phyloP scores from a whole-genome alignment of 2,797 vertebrate species.

The Lacerta bilineata region DNA sequence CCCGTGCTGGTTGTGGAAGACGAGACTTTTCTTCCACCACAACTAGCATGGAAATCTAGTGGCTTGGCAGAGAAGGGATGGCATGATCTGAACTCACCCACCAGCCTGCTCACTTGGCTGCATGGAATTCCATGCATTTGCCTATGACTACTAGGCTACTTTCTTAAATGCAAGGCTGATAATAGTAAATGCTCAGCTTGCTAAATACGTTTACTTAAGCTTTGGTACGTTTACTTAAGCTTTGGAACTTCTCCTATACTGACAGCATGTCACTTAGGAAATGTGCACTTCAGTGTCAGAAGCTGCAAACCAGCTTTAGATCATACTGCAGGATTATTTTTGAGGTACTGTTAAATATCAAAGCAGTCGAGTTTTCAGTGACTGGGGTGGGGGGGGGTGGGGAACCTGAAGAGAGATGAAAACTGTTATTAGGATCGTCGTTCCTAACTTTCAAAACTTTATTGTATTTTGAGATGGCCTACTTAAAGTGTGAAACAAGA shows the following conservation, averaged over 20 bases:
- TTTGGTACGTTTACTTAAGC: neutral
- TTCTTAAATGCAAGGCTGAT: neutral
- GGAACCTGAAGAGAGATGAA: neutral
- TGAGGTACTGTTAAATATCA: conserved; percentile 20
- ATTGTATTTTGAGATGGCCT: neutral
- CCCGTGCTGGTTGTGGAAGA: too few relatives aligned
- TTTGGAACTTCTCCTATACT: conserved; percentile 25
- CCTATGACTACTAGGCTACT: neutral
- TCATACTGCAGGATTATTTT: conserved; percentile 4
- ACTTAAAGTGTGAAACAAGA: conserved; percentile 31
- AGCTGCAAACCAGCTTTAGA: conserved; percentile 25
- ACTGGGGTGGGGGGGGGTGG: too few relatives aligned
- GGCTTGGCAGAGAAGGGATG: neutral
- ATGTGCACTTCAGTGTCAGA: conserved; percentile 12
- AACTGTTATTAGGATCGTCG: neutral
- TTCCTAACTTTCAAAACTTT: conserved; percentile 2
- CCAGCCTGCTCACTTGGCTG: neutral
- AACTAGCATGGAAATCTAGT: neutral
- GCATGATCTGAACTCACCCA: neutral
- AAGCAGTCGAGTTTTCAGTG: conserved; percentile 31
- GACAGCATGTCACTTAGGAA: neutral
- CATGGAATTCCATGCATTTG: neutral
- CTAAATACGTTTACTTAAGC: conserved; percentile 3
- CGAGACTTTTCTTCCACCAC: neutral
- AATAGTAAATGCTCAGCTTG: neutral